Evolutionary conservation across 2,888 invertebrate genomes (phyloP), one percentile per base, ranked within the genome.

Genomic region (Erebia palarica): DNA sequence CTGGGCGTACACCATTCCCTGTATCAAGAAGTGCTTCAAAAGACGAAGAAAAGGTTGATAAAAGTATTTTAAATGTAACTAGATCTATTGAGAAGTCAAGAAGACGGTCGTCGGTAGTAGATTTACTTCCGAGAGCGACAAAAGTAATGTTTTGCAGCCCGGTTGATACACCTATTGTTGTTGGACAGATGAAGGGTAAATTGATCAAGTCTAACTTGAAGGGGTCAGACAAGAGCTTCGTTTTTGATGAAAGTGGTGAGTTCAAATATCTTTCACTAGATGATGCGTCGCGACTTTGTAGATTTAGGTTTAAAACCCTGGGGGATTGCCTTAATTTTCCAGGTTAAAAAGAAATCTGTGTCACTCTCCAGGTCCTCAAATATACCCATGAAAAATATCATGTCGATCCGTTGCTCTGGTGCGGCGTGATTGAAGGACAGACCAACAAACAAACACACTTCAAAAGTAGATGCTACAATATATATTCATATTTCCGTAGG

Each of bases 61-160:
- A 80, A 64, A 78, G 75, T 55, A 69, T 83, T 16, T 71, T 92
- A 18, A 92, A 93, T 77, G 77, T 90, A 2, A 93, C 92, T 8
- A 79, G 84, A 36, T 92, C 93, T 0, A 79, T 92, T 55, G 93
- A 92, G 78, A 93, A 92, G 77, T 74, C 78, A 1, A 68, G 63
- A 10, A 73, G 78, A 1, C 55, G 76, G 58, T 84, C 84, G 0
- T 83, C 84, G 0, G 9, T 80, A 0, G 71, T 75, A 0, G 88
- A 86, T 1, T 73, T 76, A 0, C 75, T 76, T 3, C 83, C 84
- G 0, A 82, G 85, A 72, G 72, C 80, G 4, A 89, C 91, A 0
- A 84, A 78, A 75, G 93, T 93, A 4, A 92, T 91, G 91, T 93
- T 93, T 79, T 91, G 92, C 78, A 92, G 92, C 72, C 92, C 93